Base-by-base conservation (phyloP, 1,140 invertebrate genomes). In the Zaprionus tsacasi region DNA sequence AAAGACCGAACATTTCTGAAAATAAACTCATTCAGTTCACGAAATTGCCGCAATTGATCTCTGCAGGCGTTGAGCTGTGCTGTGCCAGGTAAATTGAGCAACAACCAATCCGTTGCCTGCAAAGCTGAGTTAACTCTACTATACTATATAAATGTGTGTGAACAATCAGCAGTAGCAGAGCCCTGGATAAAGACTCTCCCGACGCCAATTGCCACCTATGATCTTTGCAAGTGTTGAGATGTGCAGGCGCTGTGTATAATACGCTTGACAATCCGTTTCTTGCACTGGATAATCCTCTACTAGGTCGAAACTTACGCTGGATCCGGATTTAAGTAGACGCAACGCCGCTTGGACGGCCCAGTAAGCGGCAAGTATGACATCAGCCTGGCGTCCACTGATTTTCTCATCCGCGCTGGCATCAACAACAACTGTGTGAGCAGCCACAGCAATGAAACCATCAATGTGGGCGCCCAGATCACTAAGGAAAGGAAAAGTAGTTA, bases 361-460 rank as follows among this genome's bases (percentile, higher is more conserved):
- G 93, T 99, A 96, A 13, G 99, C 99, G 76, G 99, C 99, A 78
- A 99, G 93, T 56, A 99, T 95, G 35, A 98, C 98, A 95, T 99
- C 98, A 65, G 99, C 99, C 93, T 97, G 97, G 71, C 96, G 94
- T 6, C 98, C 99, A 56, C 94, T 96, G 40, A 96, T 94, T 91
- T 96, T 96, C 61, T 95, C 94, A 65, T 95, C 95, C 52, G 93
- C 85, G 30, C 95, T 95, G 59, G 96, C 96, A 66, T 98, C 98
- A 81, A 99, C 95, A 69, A 99, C 95, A 75, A 99, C 93, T 12
- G 98, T 99, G 93, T 99, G 99, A 43, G 98, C 99, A 30, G 98
- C 98, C 59, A 99, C 98, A 63, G 99, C 99, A 92, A 99, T 99
- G 92, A 99, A 99, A 30, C 99, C 99, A 96, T 99, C 99, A 89